Conservation (phyloP, 2,888 invertebrate species). For the Athripsodes cinereus region DNA sequence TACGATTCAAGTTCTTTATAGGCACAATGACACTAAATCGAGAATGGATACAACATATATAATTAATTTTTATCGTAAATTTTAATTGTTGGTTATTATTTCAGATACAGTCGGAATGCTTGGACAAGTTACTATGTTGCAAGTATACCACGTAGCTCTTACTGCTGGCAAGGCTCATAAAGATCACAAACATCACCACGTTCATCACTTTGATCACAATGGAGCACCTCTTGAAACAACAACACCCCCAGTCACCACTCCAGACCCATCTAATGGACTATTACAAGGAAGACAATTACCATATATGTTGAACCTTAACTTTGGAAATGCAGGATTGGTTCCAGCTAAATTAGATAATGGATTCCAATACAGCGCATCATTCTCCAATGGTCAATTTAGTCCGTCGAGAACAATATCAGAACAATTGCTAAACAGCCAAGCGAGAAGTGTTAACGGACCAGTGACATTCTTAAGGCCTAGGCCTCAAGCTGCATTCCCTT, state of each 20-base stretch:
- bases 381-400: conserved; percentile 59
- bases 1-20: no score
- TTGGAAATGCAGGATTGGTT: conserved; percentile 43
- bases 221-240: conserved; percentile 57
- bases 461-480: background rate
- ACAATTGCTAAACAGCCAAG: conserved; percentile 39
- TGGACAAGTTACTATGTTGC: conserved; percentile 74
- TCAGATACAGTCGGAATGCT: conserved; percentile 60
- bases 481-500: conserved; percentile 24
- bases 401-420: conserved; percentile 51
- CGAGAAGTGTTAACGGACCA: background rate
- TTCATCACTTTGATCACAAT: conserved; percentile 71
- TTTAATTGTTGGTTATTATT: conserved; percentile 23
- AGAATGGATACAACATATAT: no score
- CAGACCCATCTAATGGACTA: conserved; percentile 45
- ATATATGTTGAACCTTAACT: conserved; percentile 49
- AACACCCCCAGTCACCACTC: conserved; percentile 49
- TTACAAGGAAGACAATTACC: conserved; percentile 61
- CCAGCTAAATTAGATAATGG: conserved; percentile 46
- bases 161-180: conserved; percentile 83
- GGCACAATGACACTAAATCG: no score
- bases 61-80: background rate
- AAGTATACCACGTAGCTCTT: conserved; percentile 72
- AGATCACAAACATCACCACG: conserved; percentile 84
- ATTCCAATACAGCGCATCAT: conserved; percentile 50